Evolutionary conservation across 2,113 vertebrate species (phyloP).

Genomic region (Bungarus multicinctus): DNA sequence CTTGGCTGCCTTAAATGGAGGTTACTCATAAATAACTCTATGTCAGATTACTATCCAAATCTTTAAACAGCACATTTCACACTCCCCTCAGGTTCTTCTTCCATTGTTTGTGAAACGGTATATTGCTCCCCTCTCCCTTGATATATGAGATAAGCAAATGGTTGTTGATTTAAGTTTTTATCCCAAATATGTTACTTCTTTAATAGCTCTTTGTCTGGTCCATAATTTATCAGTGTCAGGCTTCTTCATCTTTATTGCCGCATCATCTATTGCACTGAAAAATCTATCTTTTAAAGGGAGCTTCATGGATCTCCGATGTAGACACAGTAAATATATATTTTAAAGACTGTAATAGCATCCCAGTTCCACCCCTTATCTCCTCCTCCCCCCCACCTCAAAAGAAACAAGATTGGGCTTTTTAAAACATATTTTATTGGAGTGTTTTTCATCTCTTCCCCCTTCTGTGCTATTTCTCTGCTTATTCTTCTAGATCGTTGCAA

Average conservation of each 20-base stretch:
- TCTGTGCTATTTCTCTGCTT: constrained; percentile 30
- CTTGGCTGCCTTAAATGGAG: not conserved
- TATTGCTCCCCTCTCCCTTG: constrained; percentile 26
- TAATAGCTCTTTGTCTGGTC: constrained; percentile 78
- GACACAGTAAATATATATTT: constrained; percentile 18
- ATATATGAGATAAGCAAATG: constrained; percentile 66
- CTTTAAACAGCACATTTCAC: not conserved
- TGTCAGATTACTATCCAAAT: not conserved
- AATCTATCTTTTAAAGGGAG: constrained; percentile 59
- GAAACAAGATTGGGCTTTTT: constrained; percentile 40
- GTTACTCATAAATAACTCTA: not conserved
- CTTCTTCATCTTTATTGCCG: constrained; percentile 66
- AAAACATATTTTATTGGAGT: constrained; percentile 27
- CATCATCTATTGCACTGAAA: constrained; percentile 65
- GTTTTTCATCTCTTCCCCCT: constrained; percentile 59
- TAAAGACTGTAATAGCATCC: constrained; percentile 21
- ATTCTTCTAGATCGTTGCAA: constrained; percentile 70
- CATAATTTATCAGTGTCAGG: constrained; percentile 75
- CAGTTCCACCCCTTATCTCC: constrained; percentile 27
- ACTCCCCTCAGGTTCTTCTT: constrained; percentile 19
- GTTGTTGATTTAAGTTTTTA: constrained; percentile 65
- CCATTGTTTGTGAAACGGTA: constrained; percentile 64
- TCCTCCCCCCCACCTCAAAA: constrained; percentile 18
- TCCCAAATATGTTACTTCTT: constrained; percentile 59
- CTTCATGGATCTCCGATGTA: constrained; percentile 59